A percentile compares a stretch with the other conserved stretches of the same genome.
Evolutionary conservation across 2,888 invertebrate species (phyloP).

Genomic region (Campoplex capitator): DNA sequence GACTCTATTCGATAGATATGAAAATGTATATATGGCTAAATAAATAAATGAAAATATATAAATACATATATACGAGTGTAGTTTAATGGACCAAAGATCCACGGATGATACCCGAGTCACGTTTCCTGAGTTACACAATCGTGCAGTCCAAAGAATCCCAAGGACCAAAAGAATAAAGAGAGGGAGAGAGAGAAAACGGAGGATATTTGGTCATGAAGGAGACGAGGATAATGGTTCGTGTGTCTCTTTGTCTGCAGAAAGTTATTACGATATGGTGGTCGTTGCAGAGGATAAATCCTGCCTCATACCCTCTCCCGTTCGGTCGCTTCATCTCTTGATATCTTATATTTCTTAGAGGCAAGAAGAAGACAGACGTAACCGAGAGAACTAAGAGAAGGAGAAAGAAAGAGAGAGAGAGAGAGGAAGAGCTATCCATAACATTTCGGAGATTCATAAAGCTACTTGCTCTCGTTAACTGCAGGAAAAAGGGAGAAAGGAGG

Average conservation of each 20-base stretch:
- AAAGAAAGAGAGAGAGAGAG: too few species aligned
- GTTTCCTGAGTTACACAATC: slow-evolving; percentile 59
- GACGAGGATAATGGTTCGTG: slow-evolving; percentile 59
- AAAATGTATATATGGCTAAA: too few species aligned
- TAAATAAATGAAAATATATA: neutral
- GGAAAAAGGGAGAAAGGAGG: slow-evolving; percentile 34
- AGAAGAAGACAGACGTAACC: neutral
- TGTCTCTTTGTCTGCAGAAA: slow-evolving; percentile 59
- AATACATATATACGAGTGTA: neutral
- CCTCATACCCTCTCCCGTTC: slow-evolving; percentile 3
- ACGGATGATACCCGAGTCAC: slow-evolving; percentile 57
- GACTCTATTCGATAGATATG: too few species aligned
- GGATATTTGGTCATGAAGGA: slow-evolving; percentile 27
- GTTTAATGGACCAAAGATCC: slow-evolving; percentile 25
- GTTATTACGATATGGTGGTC: slow-evolving; percentile 63
- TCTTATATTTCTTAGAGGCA: neutral
- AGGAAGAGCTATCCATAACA: slow-evolving; percentile 55
- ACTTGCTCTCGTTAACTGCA: slow-evolving; percentile 70
- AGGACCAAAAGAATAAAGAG: slow-evolving; percentile 11
- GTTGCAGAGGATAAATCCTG: slow-evolving; percentile 41
- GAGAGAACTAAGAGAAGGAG: slow-evolving; percentile 23
- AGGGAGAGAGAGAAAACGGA: neutral
- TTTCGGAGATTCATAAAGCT: slow-evolving; percentile 70
- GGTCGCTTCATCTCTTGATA: slow-evolving; percentile 15
- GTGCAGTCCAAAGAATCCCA: slow-evolving; percentile 43